These are phyloP conservation scores for Propithecus coquereli DNA, from an alignment of 2,113 vertebrate species.

Conservation along the genomic window DNA sequence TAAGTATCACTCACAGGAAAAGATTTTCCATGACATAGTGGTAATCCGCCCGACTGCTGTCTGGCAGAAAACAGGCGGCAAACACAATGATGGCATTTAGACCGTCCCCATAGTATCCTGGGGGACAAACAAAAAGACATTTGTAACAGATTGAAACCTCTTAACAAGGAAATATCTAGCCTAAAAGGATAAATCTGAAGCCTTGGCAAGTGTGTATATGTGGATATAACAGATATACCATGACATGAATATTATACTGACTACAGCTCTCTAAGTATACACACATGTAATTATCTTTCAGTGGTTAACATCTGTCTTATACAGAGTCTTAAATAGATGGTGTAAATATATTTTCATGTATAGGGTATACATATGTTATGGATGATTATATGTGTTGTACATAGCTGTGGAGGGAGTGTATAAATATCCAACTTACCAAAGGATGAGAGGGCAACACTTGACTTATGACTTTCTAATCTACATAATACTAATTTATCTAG, in stretches of 20 bases:
- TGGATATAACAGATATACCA: background rate
- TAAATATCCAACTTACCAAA: background rate
- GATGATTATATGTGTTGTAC: background rate
- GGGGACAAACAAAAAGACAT: conserved; percentile 77
- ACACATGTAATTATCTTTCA: background rate
- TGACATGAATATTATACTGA: background rate
- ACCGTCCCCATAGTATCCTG: conserved; percentile 96
- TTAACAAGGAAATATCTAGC: conserved; percentile 53
- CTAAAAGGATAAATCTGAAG: conserved; percentile 36
- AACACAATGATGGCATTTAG: conserved; percentile 98
- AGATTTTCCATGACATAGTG: conserved; percentile 99
- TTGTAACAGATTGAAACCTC: conserved; percentile 68
- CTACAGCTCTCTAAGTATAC: background rate
- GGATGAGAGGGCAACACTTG: background rate
- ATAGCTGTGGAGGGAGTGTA: background rate
- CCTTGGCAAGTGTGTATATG: background rate
- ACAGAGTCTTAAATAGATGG: background rate
- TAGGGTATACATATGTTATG: background rate
- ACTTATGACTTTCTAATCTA: background rate
- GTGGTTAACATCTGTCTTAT: background rate
- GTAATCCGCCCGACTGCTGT: conserved; percentile 94
- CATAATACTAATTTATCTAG: background rate
- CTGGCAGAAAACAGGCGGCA: conserved; percentile 96
- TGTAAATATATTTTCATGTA: background rate
- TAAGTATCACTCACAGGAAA: conserved; percentile 92